Percentiles rank a stretch among this genome's conserved stretches.
Conservation (phyloP, 2,888 invertebrate genomes). For the Ophion obscuratus region DNA sequence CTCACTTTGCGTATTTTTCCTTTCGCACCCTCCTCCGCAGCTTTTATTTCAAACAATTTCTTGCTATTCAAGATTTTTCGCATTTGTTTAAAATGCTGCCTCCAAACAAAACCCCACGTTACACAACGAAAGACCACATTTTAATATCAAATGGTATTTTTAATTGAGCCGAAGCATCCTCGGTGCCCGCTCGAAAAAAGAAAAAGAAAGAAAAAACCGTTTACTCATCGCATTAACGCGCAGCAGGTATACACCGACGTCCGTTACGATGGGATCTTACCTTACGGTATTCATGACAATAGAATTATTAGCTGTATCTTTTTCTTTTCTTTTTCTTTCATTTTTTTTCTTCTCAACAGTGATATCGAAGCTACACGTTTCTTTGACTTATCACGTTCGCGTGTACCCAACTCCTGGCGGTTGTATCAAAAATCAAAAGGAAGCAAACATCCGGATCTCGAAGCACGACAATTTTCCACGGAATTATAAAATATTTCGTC, state of each 20-base stretch:
- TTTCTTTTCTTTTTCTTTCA: neutral
- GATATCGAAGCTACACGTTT: constrained; percentile 4
- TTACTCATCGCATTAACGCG: neutral
- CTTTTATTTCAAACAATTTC: neutral
- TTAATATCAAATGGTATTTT: constrained; percentile 1
- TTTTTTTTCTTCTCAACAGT: constrained; percentile 5
- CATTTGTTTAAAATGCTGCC: neutral
- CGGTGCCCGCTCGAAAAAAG: neutral
- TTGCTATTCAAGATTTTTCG: neutral
- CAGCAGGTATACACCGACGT: neutral
- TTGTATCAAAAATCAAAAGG: neutral
- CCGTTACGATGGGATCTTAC: constrained; percentile 7
- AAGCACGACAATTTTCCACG: neutral
- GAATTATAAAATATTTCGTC: neutral
- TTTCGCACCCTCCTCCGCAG: neutral
- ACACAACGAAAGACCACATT: neutral
- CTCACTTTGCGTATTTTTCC: neutral
- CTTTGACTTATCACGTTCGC: neutral
- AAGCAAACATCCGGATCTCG: neutral
- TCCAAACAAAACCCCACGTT: neutral
- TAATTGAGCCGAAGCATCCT: neutral
- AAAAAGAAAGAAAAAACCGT: neutral
- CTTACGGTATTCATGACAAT: constrained; percentile 33
- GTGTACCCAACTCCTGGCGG: no score
- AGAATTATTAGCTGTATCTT: constrained; percentile 25